Base-by-base conservation (phyloP, 2,797 vertebrate species). In the Enteromius treurensis region DNA sequence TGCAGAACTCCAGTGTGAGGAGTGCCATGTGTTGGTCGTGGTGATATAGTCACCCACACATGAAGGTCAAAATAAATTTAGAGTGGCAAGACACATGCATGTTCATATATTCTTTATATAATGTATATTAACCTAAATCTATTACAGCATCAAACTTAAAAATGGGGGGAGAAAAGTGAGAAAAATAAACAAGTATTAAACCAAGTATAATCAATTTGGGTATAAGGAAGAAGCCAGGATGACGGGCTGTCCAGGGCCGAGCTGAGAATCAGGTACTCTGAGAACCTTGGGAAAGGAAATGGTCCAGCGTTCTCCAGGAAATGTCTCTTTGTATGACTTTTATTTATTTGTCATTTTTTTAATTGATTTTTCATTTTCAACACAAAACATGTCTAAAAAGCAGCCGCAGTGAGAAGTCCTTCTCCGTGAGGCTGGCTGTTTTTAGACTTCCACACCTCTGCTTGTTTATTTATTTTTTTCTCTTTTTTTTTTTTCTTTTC, bases 51-150 rank as follows among this genome's bases (percentile, higher is more conserved):
- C 76, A 53, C n/a, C 47, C 47, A 51, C 78, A 55, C 64, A 69
- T 58, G 47, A 69, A 77, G 19, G 37, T 70, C 8, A 77, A 62
- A 81, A 88, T 86, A 86, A 87, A 85, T 82, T 70, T 74, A 77
- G 80, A 84, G 78, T 87, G 76, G 79, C 86, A 86, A 88, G 88
- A 90, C 85, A 87, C 78, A 86, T 67, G 89, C 88, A 93, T 93
- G 92, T 93, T 94, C 91, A 95, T 93, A 94, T 93, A 94, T 92
- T 92, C 92, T 95, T 94, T 95, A 93, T 95, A 95, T 93, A 97
- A 96, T 95, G 96, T 94, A 92, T 94, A 96, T 94, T 95, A 96
- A 96, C 96, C 95, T 95, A 94, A 95, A 95, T 93, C 91, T 94
- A 95, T 96, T 95, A 96, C 94, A 96, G 96, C 95, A 96, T 95